Evolutionary conservation across 2,797 vertebrate species (phyloP), one percentile per base, ranked within the genome.

Genomic region (Pangasius mekongensis): DNA sequence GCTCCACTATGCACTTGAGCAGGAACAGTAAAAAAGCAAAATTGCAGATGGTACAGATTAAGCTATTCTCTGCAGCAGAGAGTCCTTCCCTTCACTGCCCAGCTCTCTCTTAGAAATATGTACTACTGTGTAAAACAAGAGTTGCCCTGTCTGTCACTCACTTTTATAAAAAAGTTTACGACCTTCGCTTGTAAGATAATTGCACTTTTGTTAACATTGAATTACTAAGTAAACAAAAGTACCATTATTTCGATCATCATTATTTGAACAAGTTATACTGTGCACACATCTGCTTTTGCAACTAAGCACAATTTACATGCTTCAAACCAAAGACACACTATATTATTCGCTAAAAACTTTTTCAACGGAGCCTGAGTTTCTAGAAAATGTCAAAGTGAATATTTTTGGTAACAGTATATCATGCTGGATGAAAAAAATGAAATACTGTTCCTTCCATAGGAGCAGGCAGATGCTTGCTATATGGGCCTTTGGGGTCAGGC

Each of bases 21-120:
- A 87, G 64, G 92, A 93, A 92, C 93, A 91, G 92, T 92, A 94
- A 93, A 95, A 95, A 95, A 95, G 95, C 93, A 94, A 94, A 93
- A 93, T 91, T 93, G 90, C 96, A 96, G 94, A 96, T 96, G 95
- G 94, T 93, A 95, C 91, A 96, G 94, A 96, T 96, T 95, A 96
- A 93, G 92, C 93, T 90, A 93, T 91, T 94, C 92, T 93, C 94
- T 96, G 94, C 93, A 95, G 95, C 94, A 94, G 93, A 93, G 80
- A 93, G 93, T 20, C 69, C 56, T 89, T 84, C 83, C 84, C 71
- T 73, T 86, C 39, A 60, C 27, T 54, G 13, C 83, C 3, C 60
- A 13, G 11, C 89, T 84, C 30, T 60, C 24, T 39, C 5, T 86
- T 30, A 62, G 73, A 36, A 56, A 52, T 76, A 81, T 73, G 33